Evolutionary conservation across 1,140 invertebrate genomes (phyloP), one percentile per base, ranked within the genome.

Genomic region (Lucilia sericata): DNA sequence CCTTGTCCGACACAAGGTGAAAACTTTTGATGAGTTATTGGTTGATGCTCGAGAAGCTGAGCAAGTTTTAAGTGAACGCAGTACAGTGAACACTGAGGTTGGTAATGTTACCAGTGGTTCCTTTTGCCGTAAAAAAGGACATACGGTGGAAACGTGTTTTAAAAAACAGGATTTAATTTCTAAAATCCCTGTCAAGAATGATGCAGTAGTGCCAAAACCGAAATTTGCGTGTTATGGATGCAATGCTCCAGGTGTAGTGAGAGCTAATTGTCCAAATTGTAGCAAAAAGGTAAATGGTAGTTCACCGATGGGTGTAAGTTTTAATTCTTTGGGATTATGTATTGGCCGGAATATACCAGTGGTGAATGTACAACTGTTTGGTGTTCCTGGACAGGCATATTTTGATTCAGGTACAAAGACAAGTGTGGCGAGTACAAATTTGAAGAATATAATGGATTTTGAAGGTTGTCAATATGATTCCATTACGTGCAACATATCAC

Each of bases 1-100:
- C 36, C 81, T 86, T 19, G 2, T 30, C 14, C 65, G 84, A 5
- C 49, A 84, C 17, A 74, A 81, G 13, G 51, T 86, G 2, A 19
- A 19, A 51, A 70, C 75, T 70, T 85, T 85, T 65, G 81, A 83
- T 13, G 76, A 82, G n/a, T 81, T 84, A 12, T 21, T 85, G 12
- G 25, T n/a, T 1, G 60, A 74, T 21, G 84, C 81, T 21, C 51
- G 81, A 25, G 60, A 82, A 30, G 47, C 25, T 47, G 47, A 84
- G 51, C 34, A 78, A 8, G 5, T 42, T 5, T 17, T 78, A 47
- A 47, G 36, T 36, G 51, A 84, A 74, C n/a, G 60, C 14, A 25
- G 42, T 14, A n/a, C 55, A 60, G 55, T 60, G 55, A 17, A 60
- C 55, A 17, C 55, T 60, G 65, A 49, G 5, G 30, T 19, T 49